A percentile compares a stretch with the other conserved stretches of the same genome.
phyloP scores from a whole-genome alignment of 1,140 invertebrate genomes.

The Tetraneura akinire region DNA sequence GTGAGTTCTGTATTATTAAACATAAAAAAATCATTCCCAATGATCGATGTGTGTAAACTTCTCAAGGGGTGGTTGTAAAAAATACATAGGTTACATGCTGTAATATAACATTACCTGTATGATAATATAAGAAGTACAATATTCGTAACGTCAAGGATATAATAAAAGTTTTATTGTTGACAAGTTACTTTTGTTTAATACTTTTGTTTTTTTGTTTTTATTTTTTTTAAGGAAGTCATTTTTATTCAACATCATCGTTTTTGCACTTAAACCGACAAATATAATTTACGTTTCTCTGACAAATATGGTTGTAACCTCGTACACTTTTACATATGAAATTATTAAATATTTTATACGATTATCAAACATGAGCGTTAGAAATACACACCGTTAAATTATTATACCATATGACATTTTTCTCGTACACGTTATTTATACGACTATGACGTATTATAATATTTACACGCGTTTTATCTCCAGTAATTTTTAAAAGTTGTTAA shows the following conservation, averaged over 20 bases:
- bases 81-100: not conserved
- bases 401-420: slow-evolving; percentile 8
- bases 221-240: not conserved
- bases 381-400: too few relatives aligned
- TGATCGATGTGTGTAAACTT: not conserved
- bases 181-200: not conserved
- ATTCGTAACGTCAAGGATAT: not conserved
- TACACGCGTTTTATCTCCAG: not conserved
- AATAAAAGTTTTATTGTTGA: slow-evolving; percentile 5
- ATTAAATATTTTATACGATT: not conserved
- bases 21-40: not conserved
- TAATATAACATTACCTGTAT: too few relatives aligned
- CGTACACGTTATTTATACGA: slow-evolving; percentile 5
- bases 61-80: not conserved
- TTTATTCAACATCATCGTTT: not conserved
- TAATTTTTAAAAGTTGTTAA: slow-evolving; percentile 10
- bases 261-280: not conserved
- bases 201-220: too few relatives aligned
- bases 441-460: not conserved
- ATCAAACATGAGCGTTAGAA: not conserved
- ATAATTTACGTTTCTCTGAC: not conserved
- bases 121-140: not conserved
- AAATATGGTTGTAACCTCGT: not conserved
- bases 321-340: not conserved
- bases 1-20: not conserved